Conservation (phyloP, 2,797 vertebrate genomes). For the Euthynnus affinis region DNA sequence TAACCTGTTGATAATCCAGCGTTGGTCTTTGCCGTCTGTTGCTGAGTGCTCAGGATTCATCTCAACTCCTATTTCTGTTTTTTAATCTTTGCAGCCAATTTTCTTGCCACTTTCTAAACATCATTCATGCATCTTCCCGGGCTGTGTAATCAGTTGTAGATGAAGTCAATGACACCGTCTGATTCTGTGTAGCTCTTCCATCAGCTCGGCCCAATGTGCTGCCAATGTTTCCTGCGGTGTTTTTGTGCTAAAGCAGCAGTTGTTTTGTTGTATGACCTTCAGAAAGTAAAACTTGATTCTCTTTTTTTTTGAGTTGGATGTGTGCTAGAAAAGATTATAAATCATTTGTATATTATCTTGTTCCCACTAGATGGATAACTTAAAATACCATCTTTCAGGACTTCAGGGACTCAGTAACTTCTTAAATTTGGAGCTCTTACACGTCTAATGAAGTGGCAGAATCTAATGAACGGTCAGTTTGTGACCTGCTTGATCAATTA, state of each 20-base stretch:
- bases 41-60: no score
- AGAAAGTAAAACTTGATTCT: neutral
- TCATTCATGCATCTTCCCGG: no score
- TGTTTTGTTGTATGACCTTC: neutral
- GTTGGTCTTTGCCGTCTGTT: no score
- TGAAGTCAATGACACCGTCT: neutral
- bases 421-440: no score
- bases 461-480: no score
- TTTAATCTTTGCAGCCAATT: neutral
- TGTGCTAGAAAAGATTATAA: neutral
- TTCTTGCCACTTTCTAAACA: no score
- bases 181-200: neutral
- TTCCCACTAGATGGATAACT: neutral
- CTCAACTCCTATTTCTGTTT: neutral
- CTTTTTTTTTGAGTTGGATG: neutral
- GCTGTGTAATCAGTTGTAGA: no score
- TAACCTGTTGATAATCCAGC: neutral
- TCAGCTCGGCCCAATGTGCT: neutral
- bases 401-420: no score
- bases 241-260: neutral
- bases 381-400: no score
- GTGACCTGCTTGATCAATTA: neutral
- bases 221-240: neutral
- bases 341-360: neutral
- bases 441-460: no score